phyloP scores from a whole-genome alignment of 2,797 vertebrate species.

The Enoplosus armatus region DNA sequence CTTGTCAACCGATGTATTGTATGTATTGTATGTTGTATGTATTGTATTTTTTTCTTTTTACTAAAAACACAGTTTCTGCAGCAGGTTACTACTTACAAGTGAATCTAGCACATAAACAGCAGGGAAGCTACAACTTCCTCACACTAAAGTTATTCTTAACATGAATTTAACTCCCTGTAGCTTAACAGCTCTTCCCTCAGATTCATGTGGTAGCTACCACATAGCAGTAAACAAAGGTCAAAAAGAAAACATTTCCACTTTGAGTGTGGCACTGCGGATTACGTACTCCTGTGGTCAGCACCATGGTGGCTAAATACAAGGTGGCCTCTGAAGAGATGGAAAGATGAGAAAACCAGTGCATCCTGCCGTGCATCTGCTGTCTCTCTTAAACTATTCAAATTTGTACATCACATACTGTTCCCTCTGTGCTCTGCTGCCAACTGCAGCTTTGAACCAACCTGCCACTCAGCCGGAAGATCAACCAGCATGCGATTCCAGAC shows the following conservation, averaged over 20 bases:
- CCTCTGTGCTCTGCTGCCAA: conserved; percentile 67
- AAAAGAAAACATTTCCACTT: conserved; percentile 52
- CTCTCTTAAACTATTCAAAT: conserved; percentile 78
- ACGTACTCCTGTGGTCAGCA: conserved; percentile 50
- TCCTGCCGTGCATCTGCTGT: conserved; percentile 64
- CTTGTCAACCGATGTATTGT: neutral
- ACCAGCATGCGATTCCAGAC: conserved; percentile 66
- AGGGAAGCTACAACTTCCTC: no score
- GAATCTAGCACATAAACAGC: no score
- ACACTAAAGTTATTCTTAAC: conserved; percentile 34
- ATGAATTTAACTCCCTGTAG: conserved; percentile 22
- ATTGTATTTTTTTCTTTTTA: no score
- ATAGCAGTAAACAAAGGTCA: conserved; percentile 58
- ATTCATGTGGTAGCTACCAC: conserved; percentile 38
- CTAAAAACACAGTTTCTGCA: no score
- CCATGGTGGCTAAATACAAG: conserved; percentile 63
- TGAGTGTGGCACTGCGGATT: conserved; percentile 45
- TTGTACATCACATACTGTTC: conserved; percentile 65
- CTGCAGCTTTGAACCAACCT: conserved; percentile 74
- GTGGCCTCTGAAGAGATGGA: conserved; percentile 59
- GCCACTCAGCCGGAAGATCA: conserved; percentile 76
- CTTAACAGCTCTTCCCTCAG: conserved; percentile 31
- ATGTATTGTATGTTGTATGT: no score
- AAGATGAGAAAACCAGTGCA: conserved; percentile 40
- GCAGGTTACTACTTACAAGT: no score